phyloP scores from a whole-genome alignment of 1,140 invertebrate genomes.

The Drosophila persimilis region DNA sequence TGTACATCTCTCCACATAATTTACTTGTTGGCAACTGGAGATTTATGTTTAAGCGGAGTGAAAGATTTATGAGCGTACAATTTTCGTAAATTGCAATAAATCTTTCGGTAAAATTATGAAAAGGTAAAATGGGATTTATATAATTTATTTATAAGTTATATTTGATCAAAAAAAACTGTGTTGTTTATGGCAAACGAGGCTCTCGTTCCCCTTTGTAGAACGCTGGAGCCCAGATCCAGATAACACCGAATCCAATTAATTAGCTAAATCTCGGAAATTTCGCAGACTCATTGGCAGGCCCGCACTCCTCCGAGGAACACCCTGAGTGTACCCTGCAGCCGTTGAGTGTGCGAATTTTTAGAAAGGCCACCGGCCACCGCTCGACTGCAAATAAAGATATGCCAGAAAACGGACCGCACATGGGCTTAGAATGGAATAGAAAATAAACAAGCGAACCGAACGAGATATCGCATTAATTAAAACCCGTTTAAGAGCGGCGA shows the following conservation, averaged over 20 bases:
- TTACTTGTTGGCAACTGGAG: conserved; percentile 32
- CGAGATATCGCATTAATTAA: conserved; percentile 35
- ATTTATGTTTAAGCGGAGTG: conserved; percentile 22
- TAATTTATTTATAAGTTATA: too few relatives aligned
- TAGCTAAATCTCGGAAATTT: too few relatives aligned
- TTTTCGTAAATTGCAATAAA: conserved; percentile 21
- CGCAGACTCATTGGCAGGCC: too few relatives aligned
- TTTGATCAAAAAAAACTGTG: too few relatives aligned
- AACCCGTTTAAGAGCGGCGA: conserved; percentile 30
- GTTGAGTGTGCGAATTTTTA: conserved; percentile 42
- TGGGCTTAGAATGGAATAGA: conserved; percentile 29
- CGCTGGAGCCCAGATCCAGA: too few relatives aligned
- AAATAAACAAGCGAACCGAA: conserved; percentile 10
- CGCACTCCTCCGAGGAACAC: too few relatives aligned
- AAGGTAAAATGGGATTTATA: too few relatives aligned
- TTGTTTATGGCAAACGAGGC: too few relatives aligned
- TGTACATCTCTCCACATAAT: conserved; percentile 25
- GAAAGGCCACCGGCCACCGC: conserved; percentile 36
- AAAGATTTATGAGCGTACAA: conserved; percentile 38
- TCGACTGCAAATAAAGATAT: conserved; percentile 26
- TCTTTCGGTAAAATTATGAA: conserved; percentile 8
- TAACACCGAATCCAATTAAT: too few relatives aligned
- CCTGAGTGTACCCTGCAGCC: background rate
- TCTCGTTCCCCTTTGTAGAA: too few relatives aligned
- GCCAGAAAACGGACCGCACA: conserved; percentile 25